Conservation (phyloP, 1,140 invertebrate species). For the Drosophila burlai region DNA sequence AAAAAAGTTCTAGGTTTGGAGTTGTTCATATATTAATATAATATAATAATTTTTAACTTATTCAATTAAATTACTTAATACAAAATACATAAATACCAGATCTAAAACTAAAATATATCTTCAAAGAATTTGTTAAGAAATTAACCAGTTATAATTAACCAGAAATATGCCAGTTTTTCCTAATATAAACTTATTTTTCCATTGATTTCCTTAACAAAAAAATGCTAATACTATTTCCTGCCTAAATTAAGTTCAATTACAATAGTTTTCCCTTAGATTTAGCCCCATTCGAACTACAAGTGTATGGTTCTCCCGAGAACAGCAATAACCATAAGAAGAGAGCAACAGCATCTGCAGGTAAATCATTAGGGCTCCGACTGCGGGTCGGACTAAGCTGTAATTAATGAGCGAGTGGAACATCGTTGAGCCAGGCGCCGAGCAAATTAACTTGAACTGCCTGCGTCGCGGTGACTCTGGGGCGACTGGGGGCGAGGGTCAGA, state of each 20-base stretch:
- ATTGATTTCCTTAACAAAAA: neutral
- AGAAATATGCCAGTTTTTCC: fast-evolving
- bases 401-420: constrained; percentile 78
- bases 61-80: neutral
- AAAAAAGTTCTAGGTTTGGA: neutral
- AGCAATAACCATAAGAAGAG: constrained; percentile 20
- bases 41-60: neutral
- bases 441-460: constrained; percentile 75
- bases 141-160: too few relatives aligned
- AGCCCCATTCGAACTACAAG: neutral
- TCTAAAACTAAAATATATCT: neutral
- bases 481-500: neutral
- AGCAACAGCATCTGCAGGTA: constrained; percentile 57
- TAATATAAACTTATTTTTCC: neutral
- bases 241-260: neutral
- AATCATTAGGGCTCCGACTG: constrained; percentile 64
- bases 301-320: constrained; percentile 16
- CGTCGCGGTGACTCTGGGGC: constrained; percentile 6
- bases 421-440: constrained; percentile 54
- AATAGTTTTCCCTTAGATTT: neutral
- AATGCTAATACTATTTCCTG: neutral
- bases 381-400: constrained; percentile 71
- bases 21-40: neutral
- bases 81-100: neutral
- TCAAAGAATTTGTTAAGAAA: neutral